Conservation (phyloP, 1,140 invertebrate genomes). For the Lepidurus apus region DNA sequence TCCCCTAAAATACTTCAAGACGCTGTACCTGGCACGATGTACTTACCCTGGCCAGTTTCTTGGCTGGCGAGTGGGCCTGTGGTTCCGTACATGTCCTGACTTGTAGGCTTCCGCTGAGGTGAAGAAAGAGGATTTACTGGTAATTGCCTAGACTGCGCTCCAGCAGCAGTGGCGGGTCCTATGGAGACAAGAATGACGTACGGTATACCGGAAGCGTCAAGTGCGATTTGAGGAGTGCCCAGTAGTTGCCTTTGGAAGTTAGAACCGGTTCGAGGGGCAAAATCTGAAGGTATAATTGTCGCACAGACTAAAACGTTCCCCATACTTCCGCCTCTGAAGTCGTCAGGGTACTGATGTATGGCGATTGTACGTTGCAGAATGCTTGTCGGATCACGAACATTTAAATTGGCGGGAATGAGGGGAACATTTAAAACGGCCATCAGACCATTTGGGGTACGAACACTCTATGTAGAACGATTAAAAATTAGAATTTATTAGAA, state of each 20-base stretch:
- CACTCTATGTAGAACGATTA: slow-evolving; percentile 2
- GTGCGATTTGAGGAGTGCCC: not conserved
- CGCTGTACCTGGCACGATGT: not conserved
- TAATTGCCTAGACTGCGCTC: not conserved
- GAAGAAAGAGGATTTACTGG: not conserved
- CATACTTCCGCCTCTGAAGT: slow-evolving; percentile 25
- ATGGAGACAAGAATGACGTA: not conserved
- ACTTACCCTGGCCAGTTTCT: not conserved
- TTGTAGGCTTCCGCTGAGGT: not conserved
- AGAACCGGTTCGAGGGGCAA: not conserved
- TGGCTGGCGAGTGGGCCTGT: not conserved
- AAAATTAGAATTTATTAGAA: slow-evolving; percentile 3
- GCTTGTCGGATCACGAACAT: not conserved
- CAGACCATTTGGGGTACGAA: not conserved
- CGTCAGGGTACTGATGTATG: slow-evolving; percentile 29
- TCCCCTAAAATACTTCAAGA: not conserved
- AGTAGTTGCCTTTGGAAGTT: not conserved
- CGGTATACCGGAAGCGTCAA: not conserved
- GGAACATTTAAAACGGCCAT: not conserved
- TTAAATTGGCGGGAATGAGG: slow-evolving; percentile 20
- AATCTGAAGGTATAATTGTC: not conserved
- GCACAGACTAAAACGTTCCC: not conserved
- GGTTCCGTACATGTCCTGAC: not conserved
- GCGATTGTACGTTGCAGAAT: slow-evolving; percentile 29
- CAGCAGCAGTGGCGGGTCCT: not conserved